A percentile compares a stretch with the other conserved stretches of the same genome.
phyloP scores from a whole-genome alignment of 2,888 invertebrate species.

The Listrodromus nycthemerus region DNA sequence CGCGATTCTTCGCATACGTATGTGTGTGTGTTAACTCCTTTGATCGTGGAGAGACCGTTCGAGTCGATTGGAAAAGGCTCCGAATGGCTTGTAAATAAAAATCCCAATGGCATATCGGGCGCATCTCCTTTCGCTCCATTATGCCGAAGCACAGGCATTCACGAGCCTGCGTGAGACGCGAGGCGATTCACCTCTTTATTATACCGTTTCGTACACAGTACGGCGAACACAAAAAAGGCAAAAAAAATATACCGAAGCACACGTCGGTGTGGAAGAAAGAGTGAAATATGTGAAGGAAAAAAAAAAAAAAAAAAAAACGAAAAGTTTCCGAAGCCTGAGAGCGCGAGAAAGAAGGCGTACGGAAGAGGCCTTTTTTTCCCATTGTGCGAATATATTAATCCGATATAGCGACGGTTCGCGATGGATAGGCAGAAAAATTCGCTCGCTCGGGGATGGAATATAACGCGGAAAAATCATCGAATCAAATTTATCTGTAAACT shows the following conservation, averaged over 20 bases:
- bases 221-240: constrained; percentile 14
- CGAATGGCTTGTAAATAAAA: constrained; percentile 70
- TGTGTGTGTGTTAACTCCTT: constrained; percentile 49
- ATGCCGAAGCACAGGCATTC: constrained; percentile 54
- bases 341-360: constrained; percentile 42
- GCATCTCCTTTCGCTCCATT: constrained; percentile 56
- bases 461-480: constrained; percentile 47
- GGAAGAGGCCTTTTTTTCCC: constrained; percentile 47
- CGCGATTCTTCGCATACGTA: background rate
- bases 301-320: constrained; percentile 27
- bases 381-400: constrained; percentile 68
- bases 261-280: constrained; percentile 8
- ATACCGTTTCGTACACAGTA: constrained; percentile 42
- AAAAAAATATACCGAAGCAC: background rate
- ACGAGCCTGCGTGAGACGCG: constrained; percentile 56
- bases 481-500: constrained; percentile 61
- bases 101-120: constrained; percentile 64
- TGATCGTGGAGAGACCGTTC: constrained; percentile 37
- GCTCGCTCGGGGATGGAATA: constrained; percentile 53
- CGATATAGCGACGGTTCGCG: constrained; percentile 33
- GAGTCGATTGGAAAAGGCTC: constrained; percentile 62
- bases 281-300: constrained; percentile 25
- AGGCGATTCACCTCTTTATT: constrained; percentile 67
- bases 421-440: constrained; percentile 57
- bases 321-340: background rate